phyloP scores from a whole-genome alignment of 2,113 vertebrate genomes.

The Carlito syrichta region DNA sequence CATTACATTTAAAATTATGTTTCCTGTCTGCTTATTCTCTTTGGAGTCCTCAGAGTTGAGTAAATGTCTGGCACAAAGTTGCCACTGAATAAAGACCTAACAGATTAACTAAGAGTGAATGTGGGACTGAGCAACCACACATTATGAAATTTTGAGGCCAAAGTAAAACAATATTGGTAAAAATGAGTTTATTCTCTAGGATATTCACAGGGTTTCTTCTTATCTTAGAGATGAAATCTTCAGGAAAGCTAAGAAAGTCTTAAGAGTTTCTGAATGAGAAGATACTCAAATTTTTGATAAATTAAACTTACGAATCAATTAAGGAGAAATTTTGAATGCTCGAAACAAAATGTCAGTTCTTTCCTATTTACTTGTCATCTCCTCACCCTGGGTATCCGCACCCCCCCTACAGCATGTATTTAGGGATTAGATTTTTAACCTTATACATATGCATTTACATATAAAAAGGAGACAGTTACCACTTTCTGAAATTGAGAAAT shows the following conservation, averaged over 20 bases:
- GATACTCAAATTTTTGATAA: background rate
- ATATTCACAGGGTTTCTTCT: background rate
- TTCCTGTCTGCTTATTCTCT: conserved; percentile 55
- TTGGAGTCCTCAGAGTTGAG: conserved; percentile 32
- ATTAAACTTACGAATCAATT: background rate
- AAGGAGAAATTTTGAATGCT: background rate
- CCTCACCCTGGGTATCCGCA: no score
- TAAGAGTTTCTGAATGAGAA: background rate
- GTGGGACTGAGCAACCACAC: background rate
- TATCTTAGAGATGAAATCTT: background rate
- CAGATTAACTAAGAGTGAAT: background rate
- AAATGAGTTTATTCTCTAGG: conserved; percentile 1
- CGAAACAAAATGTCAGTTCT: background rate
- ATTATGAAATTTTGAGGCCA: conserved; percentile 4
- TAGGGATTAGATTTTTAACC: background rate
- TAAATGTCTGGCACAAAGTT: conserved; percentile 25
- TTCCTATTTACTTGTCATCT: background rate
- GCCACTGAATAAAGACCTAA: background rate
- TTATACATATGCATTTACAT: background rate
- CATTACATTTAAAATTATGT: conserved; percentile 47
- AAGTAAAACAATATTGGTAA: background rate
- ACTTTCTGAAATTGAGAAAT: background rate
- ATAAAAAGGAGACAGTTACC: background rate
- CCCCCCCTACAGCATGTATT: background rate
- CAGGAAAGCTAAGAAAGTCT: background rate